Percentiles rank a stretch among this genome's conserved stretches.
Conservation (phyloP, 2,797 vertebrate species). For the Melanotaenia trifasciata region DNA sequence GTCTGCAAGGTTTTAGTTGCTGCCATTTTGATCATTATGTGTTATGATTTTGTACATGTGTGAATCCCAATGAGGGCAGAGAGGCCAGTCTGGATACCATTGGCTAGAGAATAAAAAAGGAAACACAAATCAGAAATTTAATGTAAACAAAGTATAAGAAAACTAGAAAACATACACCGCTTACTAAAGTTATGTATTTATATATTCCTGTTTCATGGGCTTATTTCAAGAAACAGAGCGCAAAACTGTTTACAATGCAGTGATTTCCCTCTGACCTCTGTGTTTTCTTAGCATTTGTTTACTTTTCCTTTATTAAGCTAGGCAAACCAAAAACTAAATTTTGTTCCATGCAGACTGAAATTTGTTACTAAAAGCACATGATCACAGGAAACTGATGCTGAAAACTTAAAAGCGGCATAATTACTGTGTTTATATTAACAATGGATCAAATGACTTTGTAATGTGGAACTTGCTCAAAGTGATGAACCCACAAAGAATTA, state of each 20-base stretch:
- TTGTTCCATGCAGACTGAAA: constrained; percentile 1
- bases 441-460: constrained; percentile 10
- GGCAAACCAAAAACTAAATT: constrained; percentile 6
- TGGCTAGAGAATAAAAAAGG: background rate
- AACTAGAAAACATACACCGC: background rate
- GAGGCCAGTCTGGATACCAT: background rate
- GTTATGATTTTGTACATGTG: too few relatives aligned
- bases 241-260: constrained; percentile 7
- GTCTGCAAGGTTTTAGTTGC: too few relatives aligned
- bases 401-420: constrained; percentile 23
- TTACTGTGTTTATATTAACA: constrained; percentile 16
- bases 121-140: background rate
- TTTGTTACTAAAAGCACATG: background rate
- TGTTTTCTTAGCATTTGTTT: background rate
- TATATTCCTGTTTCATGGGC: background rate
- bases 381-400: background rate
- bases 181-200: background rate
- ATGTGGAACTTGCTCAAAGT: constrained; percentile 15
- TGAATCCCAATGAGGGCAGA: too few relatives aligned
- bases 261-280: constrained; percentile 7
- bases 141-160: background rate
- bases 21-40: too few relatives aligned
- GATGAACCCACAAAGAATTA: constrained; percentile 1
- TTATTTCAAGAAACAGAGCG: background rate
- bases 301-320: background rate